Evolutionary conservation across 2,113 vertebrate genomes (phyloP).

Genomic region (Heterotilapia buettikoferi): DNA sequence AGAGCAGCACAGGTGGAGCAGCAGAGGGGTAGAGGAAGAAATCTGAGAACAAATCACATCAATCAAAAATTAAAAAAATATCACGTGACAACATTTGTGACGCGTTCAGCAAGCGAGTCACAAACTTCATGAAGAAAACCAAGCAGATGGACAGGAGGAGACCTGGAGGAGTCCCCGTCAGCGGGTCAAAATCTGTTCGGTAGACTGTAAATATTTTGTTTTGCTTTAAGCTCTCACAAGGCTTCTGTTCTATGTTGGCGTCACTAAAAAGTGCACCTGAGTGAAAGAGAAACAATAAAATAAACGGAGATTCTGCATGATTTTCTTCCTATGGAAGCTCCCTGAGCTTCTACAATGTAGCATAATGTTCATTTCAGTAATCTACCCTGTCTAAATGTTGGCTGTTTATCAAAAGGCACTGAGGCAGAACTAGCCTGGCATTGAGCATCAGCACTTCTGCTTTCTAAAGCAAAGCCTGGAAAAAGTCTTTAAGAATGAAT

Average conservation of each 20-base stretch:
- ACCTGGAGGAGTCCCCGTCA: neutral
- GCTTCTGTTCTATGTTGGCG: neutral
- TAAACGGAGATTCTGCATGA: neutral
- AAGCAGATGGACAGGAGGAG: neutral
- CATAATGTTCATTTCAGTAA: neutral
- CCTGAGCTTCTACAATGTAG: neutral
- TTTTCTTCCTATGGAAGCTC: neutral
- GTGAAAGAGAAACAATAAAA: neutral
- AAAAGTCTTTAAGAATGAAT: neutral
- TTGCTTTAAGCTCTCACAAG: neutral
- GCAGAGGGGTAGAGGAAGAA: neutral
- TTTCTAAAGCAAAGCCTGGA: neutral
- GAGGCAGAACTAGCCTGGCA: neutral
- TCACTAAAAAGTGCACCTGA: neutral
- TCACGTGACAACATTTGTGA: conserved; percentile 18
- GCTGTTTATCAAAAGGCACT: neutral
- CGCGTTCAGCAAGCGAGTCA: neutral
- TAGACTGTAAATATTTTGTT: neutral
- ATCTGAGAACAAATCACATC: neutral
- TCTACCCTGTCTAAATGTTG: neutral
- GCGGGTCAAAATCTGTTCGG: neutral
- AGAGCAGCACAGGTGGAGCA: neutral
- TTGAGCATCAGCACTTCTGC: neutral
- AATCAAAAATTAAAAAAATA: neutral
- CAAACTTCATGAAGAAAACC: conserved; percentile 17